Conservation (phyloP, 37 sponge, comb jelly and placozoan species). For the Bolinopsis microptera region DNA sequence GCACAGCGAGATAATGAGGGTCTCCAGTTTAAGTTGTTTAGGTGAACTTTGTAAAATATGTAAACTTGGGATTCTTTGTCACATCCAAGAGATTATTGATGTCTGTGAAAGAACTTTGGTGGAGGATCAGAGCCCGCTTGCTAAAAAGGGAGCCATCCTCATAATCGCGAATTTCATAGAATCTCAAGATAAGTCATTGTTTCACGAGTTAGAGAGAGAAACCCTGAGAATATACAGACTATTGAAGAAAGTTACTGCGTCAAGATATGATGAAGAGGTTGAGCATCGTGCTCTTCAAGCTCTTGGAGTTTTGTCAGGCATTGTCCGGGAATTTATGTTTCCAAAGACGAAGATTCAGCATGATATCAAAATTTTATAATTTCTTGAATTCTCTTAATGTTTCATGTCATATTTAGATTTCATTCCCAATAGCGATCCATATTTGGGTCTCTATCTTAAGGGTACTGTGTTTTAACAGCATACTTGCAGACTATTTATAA, state of each 20-base stretch:
- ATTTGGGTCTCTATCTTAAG: too few relatives aligned
- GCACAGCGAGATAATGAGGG: slow-evolving; percentile 12
- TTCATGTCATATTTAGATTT: too few relatives aligned
- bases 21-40: background rate
- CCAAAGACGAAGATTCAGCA: slow-evolving; percentile 1
- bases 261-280: background rate
- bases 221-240: slow-evolving; percentile 37
- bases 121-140: slow-evolving; percentile 1
- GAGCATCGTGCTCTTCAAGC: slow-evolving; percentile 4
- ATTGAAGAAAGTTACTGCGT: slow-evolving; percentile 12
- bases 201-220: slow-evolving; percentile 6
- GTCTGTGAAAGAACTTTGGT: background rate
- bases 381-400: too few relatives aligned
- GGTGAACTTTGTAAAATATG: background rate
- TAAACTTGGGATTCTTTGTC: background rate
- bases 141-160: background rate
- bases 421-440: too few relatives aligned
- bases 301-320: slow-evolving; percentile 29
- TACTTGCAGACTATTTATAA: too few relatives aligned
- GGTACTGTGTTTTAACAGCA: too few relatives aligned
- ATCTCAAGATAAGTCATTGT: slow-evolving; percentile 17
- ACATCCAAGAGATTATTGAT: slow-evolving; percentile 36
- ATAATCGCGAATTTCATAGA: slow-evolving; percentile 19
- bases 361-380: slow-evolving; percentile 47
- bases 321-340: slow-evolving; percentile 50